Evolutionary conservation across 2,888 invertebrate species (phyloP).

Genomic region (Cryptophagus acutangulus): DNA sequence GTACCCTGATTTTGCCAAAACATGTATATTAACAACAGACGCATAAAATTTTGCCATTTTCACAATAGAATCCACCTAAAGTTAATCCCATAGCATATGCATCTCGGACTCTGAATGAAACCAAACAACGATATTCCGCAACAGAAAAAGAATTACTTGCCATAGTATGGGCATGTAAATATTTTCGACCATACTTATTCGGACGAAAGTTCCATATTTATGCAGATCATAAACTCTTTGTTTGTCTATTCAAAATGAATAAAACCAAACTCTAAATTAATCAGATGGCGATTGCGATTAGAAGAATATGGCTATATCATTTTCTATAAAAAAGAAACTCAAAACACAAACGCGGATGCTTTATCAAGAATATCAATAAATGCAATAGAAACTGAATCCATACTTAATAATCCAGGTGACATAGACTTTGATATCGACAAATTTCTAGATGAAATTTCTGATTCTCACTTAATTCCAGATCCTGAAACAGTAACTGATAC

Average conservation of each 20-base stretch:
- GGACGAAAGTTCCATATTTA: conserved; percentile 31
- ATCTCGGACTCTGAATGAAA: conserved; percentile 21
- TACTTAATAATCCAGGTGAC: neutral
- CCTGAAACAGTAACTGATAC: neutral
- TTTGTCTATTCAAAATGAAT: conserved; percentile 23
- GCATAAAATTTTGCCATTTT: conserved; percentile 24
- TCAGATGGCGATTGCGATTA: conserved; percentile 17
- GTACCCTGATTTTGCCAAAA: conserved; percentile 25
- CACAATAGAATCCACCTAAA: conserved; percentile 22
- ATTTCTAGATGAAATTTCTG: too few species aligned
- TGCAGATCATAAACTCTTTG: conserved; percentile 25
- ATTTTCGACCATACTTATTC: conserved; percentile 20
- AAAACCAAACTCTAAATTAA: conserved; percentile 20
- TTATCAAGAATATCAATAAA: conserved; percentile 12
- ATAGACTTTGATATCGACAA: neutral
- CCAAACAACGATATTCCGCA: conserved; percentile 33
- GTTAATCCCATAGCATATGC: conserved; percentile 27
- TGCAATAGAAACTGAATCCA: conserved; percentile 1
- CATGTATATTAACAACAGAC: conserved; percentile 26
- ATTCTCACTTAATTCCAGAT: too few species aligned
- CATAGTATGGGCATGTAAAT: conserved; percentile 14
- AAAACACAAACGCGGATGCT: conserved; percentile 16
- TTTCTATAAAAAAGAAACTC: conserved; percentile 16
- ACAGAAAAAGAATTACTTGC: conserved; percentile 29
- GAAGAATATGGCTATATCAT: conserved; percentile 17